Evolutionary conservation across 2,888 invertebrate species (phyloP), one percentile per base, ranked within the genome.

Genomic region (Brenthis daphne): DNA sequence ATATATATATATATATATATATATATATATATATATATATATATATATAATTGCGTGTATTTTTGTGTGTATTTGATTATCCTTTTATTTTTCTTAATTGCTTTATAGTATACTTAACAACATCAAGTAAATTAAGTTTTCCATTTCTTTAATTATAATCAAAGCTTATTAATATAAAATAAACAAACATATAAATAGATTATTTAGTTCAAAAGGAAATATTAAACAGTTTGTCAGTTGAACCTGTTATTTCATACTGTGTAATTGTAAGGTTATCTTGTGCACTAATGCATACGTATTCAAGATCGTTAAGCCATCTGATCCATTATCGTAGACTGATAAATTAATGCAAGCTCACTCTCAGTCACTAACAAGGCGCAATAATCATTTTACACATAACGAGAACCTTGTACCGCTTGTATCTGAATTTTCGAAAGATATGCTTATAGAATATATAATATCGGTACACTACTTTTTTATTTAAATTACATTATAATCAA

Each of bases 251-350:
- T 65, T 48, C 13, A 55, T 56, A 55, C n/a, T 14, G 24, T 33
- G 47, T 65, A 65, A 65, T 50, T 56, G 13, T 57, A 14, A 65
- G 56, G 65, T 57, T 53, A 65, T 50, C n/a, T 37, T 48, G 54
- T 48, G 51, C 5, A 47, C 33, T 64, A 64, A 57, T 64, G 58
- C 20, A 64, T 48, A 43, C 64, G 63, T 64, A 64, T 53, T 29
- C 54, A 53, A 66, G 69, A 69, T 68, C 68, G 65, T 70, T 73
- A 70, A 56, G 48, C 55, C 48, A 65, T 68, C 70, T 61, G 55
- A 56, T 70, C 64, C 65, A 70, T 72, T 70, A 73, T 67, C 50
- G 61, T 24, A 66, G 65, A 57, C 70, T 73, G 73, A 73, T 73
- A 71, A 70, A 69, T 71, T 57, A 69, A 63, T 66, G 69, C 66